Evolutionary conservation across 1,140 invertebrate genomes (phyloP).

Genomic region (Drosophila sulfurigaster): DNA sequence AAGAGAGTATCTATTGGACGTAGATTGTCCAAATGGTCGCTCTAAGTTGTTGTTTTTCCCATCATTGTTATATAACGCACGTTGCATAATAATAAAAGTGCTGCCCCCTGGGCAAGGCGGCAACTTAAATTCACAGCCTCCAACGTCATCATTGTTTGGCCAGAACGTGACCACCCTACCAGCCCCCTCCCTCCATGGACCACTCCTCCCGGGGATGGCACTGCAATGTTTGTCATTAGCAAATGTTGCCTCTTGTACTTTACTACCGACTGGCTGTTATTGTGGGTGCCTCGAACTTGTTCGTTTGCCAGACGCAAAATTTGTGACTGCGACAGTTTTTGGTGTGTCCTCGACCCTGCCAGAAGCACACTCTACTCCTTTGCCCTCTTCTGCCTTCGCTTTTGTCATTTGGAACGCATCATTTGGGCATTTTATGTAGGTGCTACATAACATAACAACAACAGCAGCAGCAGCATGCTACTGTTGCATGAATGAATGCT

Average conservation of each 20-base stretch:
- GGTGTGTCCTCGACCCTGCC: conserved; percentile 5
- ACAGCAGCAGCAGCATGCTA: conserved; percentile 31
- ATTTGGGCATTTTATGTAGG: conserved; percentile 76
- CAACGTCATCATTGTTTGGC: conserved; percentile 41
- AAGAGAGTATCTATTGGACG: neutral
- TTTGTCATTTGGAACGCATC: conserved; percentile 71
- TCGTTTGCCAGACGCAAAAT: conserved; percentile 60
- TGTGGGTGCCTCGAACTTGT: conserved; percentile 38
- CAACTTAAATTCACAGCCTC: conserved; percentile 43
- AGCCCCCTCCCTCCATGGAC: neutral
- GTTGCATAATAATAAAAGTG: conserved; percentile 77
- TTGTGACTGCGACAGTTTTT: conserved; percentile 80
- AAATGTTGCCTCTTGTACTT: conserved; percentile 77
- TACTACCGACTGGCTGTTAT: conserved; percentile 54
- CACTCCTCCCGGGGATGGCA: neutral
- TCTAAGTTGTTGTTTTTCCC: neutral
- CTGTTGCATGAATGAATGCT: conserved; percentile 65
- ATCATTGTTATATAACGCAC: conserved; percentile 58
- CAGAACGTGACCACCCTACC: conserved; percentile 27
- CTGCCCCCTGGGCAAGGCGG: conserved; percentile 9
- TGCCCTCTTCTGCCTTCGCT: neutral
- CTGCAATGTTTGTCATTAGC: conserved; percentile 78
- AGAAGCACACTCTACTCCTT: neutral
- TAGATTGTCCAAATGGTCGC: neutral
- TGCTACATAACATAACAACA: conserved; percentile 57